Base-by-base conservation (phyloP, 2,888 invertebrate genomes). In the Dasypogon diadema region DNA sequence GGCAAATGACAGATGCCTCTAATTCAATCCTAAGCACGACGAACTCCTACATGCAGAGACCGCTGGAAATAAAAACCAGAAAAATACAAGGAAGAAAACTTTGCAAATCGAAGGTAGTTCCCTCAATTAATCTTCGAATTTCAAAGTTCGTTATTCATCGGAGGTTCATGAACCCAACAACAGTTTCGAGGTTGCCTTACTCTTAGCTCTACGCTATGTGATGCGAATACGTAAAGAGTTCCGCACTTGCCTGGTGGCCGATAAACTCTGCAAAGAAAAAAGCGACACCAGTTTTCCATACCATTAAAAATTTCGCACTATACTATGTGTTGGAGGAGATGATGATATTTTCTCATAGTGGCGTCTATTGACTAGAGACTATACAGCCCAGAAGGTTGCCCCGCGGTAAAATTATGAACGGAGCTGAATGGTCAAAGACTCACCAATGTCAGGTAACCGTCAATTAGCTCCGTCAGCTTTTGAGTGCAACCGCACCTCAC, bases 151-250 rank as follows among this genome's bases (percentile, higher is more conserved):
- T 24, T 46, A 65, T 65, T 65, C 65, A 65, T 21, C 14, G 65
- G 46, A 65, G 65, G 65, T 65, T 46, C 65, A 65, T 48, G 65
- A 65, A 65, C 65, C 26, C 65, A 51, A 16, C 14, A 51, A 21
- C 51, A 65, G 65, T 65, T 65, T 65, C 65, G 65, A 65, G 65
- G 65, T 65, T 65, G 65, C 21, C 65, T 46, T 46, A 42, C 24
- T 37, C 6, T 24, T 10, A 22, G 24, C 65, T 14, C 48, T 24
- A 46, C 22, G 12, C 65, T 65, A 65, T 65, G 65, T 46, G 65
- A 42, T 46, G 24, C 46, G 65, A 65, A 65, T 65, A 46, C 24
- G 46, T 16, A 65, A 65, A 65, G 65, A 24, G 48, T 42, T 24
- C 65, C 48, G 65, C 65, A 24, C 34, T 30, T 42, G 63, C 21